These are phyloP conservation scores for Zaprionus capensis DNA, from an alignment of 1,140 invertebrate species.

Conservation along the genomic window DNA sequence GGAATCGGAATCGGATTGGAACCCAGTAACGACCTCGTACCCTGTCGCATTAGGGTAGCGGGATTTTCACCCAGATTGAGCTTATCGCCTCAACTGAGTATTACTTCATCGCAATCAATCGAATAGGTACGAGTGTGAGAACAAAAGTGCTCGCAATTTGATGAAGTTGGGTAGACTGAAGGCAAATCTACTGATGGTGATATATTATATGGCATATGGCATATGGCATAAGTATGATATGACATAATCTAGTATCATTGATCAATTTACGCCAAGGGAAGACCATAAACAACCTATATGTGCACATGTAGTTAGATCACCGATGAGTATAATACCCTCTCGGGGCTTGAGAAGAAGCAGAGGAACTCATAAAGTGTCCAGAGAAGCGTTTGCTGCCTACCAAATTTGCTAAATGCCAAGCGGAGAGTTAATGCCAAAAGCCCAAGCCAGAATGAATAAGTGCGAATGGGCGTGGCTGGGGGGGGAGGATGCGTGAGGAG, in stretches of 20 bases:
- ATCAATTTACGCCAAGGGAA: background rate
- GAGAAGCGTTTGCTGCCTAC: conserved; percentile 42
- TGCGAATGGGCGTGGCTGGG: conserved; percentile 15
- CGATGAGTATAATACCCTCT: too few relatives aligned
- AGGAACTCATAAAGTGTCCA: conserved; percentile 62
- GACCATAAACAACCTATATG: background rate
- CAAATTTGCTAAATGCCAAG: conserved; percentile 40
- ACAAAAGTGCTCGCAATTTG: background rate
- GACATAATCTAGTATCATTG: background rate
- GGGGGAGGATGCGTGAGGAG: conserved; percentile 2
- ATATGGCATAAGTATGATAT: background rate
- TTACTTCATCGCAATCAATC: conserved; percentile 69
- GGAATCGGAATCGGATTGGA: background rate
- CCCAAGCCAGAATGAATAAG: conserved; percentile 29
- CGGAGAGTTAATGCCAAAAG: conserved; percentile 52
- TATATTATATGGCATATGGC: conserved; percentile 10
- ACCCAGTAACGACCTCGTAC: conserved; percentile 9
- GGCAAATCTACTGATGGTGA: background rate
- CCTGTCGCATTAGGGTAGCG: conserved; percentile 3
- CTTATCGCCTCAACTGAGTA: conserved; percentile 58
- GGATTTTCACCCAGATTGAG: conserved; percentile 26
- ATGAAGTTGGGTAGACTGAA: background rate
- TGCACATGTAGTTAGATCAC: too few relatives aligned
- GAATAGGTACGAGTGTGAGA: conserved; percentile 3
- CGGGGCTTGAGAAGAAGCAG: conserved; percentile 11